A percentile compares a stretch with the other conserved stretches of the same genome.
Evolutionary conservation across 1,140 invertebrate genomes (phyloP).

Genomic region (Thaumatotibia leucotreta): DNA sequence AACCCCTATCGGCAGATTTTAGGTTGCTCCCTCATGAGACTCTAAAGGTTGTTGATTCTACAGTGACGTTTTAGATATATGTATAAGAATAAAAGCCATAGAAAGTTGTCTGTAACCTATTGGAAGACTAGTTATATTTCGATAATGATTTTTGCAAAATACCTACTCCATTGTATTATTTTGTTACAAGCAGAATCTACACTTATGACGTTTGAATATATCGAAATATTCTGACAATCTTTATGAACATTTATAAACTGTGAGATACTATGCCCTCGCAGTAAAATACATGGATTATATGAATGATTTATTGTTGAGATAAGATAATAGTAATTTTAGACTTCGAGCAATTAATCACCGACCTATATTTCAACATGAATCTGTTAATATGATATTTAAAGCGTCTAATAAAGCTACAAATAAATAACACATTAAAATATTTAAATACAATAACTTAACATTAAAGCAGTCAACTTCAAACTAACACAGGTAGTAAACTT

Average conservation of each 20-base stretch:
- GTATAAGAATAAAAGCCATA: slow-evolving; percentile 26
- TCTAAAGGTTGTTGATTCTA: slow-evolving; percentile 24
- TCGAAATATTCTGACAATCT: too few relatives aligned
- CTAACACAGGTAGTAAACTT: slow-evolving; percentile 36
- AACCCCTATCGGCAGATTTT: not conserved
- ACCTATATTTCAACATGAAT: not conserved
- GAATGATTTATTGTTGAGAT: not conserved
- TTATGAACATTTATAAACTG: too few relatives aligned
- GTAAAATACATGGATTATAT: slow-evolving; percentile 11
- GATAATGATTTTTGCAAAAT: slow-evolving; percentile 33
- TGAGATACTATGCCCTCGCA: too few relatives aligned
- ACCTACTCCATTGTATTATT: too few relatives aligned
- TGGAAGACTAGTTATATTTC: slow-evolving; percentile 67
- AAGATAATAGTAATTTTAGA: not conserved
- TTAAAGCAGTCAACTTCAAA: slow-evolving; percentile 68
- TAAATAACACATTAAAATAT: slow-evolving; percentile 76
- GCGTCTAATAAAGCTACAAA: slow-evolving; percentile 71
- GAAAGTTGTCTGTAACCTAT: slow-evolving; percentile 55
- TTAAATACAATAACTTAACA: slow-evolving; percentile 74
- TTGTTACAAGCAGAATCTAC: slow-evolving; percentile 56
- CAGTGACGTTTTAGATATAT: not conserved
- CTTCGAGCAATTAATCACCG: not conserved
- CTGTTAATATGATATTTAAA: slow-evolving; percentile 56
- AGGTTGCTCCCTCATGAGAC: not conserved
- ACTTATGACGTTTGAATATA: too few relatives aligned